phyloP scores from a whole-genome alignment of 2,797 vertebrate species.

The Phrynocephalus guinanensis region DNA sequence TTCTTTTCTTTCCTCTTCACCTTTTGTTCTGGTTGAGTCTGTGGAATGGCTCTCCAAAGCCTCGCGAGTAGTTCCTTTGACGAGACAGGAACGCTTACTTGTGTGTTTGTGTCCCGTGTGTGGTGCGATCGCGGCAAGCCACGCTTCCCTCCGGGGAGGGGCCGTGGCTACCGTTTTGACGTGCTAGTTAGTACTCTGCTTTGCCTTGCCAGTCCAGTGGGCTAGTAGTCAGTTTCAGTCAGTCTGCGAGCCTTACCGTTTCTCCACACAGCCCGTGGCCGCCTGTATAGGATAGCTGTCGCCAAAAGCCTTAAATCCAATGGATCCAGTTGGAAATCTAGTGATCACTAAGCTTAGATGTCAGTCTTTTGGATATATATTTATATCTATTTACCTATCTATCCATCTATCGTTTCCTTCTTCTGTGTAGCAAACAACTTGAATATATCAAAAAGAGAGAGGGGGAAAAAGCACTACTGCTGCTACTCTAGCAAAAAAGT shows the following conservation, averaged over 20 bases:
- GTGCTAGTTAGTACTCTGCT: conserved; percentile 86
- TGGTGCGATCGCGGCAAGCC: conserved; percentile 68
- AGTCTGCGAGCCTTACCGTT: not conserved
- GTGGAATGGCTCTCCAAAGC: conserved; percentile 56
- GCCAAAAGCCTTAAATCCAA: conserved; percentile 96
- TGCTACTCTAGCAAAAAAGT: conserved; percentile 48
- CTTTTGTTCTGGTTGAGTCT: not conserved
- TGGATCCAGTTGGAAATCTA: conserved; percentile 77
- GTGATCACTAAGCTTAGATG: conserved; percentile 81
- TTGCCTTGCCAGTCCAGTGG: conserved; percentile 83
- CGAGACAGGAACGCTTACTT: conserved; percentile 75
- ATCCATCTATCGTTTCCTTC: conserved; percentile 54
- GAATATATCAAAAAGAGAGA: conserved; percentile 71
- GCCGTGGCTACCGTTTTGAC: conserved; percentile 58
- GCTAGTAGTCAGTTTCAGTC: not conserved
- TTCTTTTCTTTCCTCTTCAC: no score
- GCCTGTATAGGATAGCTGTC: conserved; percentile 23
- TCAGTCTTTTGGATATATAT: conserved; percentile 77
- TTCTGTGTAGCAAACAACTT: conserved; percentile 81
- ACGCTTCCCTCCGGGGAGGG: conserved; percentile 40
- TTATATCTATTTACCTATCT: conserved; percentile 13
- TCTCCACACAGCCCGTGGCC: not conserved
- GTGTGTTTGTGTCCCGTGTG: conserved; percentile 75
- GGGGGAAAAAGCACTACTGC: conserved; percentile 66
- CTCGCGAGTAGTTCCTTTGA: conserved; percentile 82